These are phyloP conservation scores for Pristionchus maxplancki DNA, from an alignment of 2,888 invertebrate genomes.

Conservation along the genomic window DNA sequence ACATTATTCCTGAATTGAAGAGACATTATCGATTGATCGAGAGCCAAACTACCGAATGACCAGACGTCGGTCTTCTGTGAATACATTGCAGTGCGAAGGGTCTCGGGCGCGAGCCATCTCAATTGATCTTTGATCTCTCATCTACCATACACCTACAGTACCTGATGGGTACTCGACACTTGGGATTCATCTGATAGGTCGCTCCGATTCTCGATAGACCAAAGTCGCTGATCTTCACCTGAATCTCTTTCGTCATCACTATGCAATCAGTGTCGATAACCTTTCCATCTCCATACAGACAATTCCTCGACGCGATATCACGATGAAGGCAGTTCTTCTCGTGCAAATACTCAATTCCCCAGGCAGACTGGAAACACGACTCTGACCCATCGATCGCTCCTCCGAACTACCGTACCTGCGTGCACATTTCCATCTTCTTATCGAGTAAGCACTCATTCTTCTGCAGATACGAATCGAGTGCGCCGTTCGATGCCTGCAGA, in stretches of 20 bases:
- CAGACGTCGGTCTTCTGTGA: constrained; percentile 53
- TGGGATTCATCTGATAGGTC: constrained; percentile 48
- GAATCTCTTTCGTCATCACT: neutral
- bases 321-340: constrained; percentile 59
- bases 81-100: constrained; percentile 38
- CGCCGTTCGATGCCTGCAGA: constrained; percentile 12
- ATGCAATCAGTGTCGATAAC: neutral
- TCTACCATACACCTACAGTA: neutral
- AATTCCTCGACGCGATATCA: constrained; percentile 62
- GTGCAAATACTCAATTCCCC: constrained; percentile 65
- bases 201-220: constrained; percentile 56
- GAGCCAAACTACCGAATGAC: constrained; percentile 4
- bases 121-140: too few species aligned
- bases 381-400: too few species aligned
- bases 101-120: constrained; percentile 55
- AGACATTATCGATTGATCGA: neutral
- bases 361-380: constrained; percentile 54
- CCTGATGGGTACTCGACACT: constrained; percentile 52
- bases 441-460: constrained; percentile 6
- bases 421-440: constrained; percentile 45
- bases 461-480: constrained; percentile 19
- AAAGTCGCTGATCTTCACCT: constrained; percentile 64
- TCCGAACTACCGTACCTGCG: constrained; percentile 20
- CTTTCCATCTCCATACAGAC: constrained; percentile 56
- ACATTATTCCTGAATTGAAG: constrained; percentile 24